Percentiles rank a stretch among this genome's conserved stretches.
These are phyloP conservation scores for Pluvianellus socialis DNA, from an alignment of 2,113 vertebrate species.

Conservation along the genomic window DNA sequence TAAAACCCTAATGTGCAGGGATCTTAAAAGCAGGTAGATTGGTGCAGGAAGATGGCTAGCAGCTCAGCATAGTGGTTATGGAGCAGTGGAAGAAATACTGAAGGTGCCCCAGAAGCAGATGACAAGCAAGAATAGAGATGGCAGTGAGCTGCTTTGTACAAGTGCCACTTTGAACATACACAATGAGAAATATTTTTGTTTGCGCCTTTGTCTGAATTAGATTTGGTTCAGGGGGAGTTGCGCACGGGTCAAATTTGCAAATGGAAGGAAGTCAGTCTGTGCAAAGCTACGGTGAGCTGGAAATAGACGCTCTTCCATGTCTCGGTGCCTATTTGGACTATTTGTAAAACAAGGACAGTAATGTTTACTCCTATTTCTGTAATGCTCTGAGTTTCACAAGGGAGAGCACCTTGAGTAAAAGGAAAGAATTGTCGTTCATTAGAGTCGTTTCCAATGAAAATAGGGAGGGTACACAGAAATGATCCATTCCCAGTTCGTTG, in stretches of 20 bases:
- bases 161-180: neutral
- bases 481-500: neutral
- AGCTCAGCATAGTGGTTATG: neutral
- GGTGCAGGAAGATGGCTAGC: neutral
- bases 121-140: neutral
- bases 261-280: neutral
- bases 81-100: neutral
- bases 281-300: neutral
- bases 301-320: neutral
- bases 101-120: neutral
- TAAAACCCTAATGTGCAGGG: neutral
- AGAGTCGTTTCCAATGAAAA: neutral
- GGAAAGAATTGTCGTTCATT: neutral
- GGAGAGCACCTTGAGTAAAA: neutral
- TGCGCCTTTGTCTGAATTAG: neutral
- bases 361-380: neutral
- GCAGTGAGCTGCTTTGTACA: neutral
- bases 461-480: neutral
- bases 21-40: neutral
- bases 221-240: neutral
- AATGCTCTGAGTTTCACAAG: neutral
- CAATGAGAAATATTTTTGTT: neutral
- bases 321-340: neutral
- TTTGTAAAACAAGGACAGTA: neutral
- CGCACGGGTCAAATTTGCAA: neutral